Evolutionary conservation across 37 sponge, comb jelly and placozoan genomes (phyloP).

Genomic region (Halisarca cf. caerulea): DNA sequence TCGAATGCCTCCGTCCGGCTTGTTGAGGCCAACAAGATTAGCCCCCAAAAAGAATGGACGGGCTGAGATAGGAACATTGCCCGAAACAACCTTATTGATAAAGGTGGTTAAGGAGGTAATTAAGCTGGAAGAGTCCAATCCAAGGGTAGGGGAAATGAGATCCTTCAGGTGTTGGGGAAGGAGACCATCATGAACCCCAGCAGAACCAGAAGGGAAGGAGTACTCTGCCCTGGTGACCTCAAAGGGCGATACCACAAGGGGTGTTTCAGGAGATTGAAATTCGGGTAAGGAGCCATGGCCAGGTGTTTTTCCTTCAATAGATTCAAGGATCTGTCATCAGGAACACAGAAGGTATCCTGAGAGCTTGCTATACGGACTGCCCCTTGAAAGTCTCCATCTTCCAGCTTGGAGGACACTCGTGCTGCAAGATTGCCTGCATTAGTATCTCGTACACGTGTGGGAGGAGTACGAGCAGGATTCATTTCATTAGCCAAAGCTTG

Average conservation of each 20-base stretch:
- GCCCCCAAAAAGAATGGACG: conserved; percentile 4
- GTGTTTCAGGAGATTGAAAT: background rate
- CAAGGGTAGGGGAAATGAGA: background rate
- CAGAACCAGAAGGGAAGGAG: conserved; percentile 2
- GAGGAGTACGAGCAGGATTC: background rate
- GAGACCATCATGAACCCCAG: background rate
- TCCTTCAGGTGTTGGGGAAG: conserved; percentile 19
- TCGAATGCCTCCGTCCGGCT: background rate
- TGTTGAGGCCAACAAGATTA: background rate
- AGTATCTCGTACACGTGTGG: too few relatives aligned
- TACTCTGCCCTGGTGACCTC: background rate
- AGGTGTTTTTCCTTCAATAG: background rate
- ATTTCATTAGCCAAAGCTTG: background rate
- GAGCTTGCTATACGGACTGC: conserved; percentile 1
- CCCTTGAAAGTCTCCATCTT: conserved; percentile 2
- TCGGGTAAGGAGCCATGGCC: background rate
- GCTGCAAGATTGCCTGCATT: background rate
- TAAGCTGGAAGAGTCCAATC: background rate
- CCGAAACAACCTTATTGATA: background rate
- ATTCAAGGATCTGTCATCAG: background rate
- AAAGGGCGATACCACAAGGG: background rate
- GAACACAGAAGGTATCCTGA: background rate
- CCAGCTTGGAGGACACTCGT: conserved; percentile 9
- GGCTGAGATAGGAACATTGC: background rate
- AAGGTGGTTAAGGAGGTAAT: background rate